A percentile compares a stretch with the other conserved stretches of the same genome.
phyloP scores from a whole-genome alignment of 2,888 invertebrate genomes.

The Tricholauxania praeusta region DNA sequence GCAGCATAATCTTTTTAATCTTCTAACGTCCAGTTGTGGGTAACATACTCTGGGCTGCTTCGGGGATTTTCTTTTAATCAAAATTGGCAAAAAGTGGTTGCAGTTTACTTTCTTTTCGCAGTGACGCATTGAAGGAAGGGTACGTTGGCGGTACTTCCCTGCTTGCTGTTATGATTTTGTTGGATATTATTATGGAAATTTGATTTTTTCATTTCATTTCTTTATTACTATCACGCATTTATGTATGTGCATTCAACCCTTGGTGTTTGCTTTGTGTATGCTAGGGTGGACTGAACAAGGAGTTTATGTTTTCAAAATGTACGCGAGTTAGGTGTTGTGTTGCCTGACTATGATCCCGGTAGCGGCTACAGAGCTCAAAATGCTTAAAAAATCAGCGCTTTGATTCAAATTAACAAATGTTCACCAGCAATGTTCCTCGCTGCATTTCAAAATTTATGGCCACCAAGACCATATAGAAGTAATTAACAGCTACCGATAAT shows the following conservation, averaged over 20 bases:
- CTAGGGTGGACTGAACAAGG: too few relatives aligned
- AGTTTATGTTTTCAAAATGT: too few relatives aligned
- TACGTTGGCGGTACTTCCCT: neutral
- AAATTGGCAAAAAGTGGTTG: constrained; percentile 25
- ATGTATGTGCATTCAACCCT: constrained; percentile 8
- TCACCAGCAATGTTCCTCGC: too few relatives aligned
- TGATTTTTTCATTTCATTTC: constrained; percentile 23
- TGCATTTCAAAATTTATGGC: too few relatives aligned
- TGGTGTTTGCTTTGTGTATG: too few relatives aligned
- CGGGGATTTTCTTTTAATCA: constrained; percentile 8
- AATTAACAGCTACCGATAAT: too few relatives aligned
- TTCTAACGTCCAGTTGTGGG: constrained; percentile 26
- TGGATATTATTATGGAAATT: constrained; percentile 36
- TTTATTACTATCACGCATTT: constrained; percentile 36
- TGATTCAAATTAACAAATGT: too few relatives aligned
- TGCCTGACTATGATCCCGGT: too few relatives aligned
- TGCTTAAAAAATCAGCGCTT: too few relatives aligned
- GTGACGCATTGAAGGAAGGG: constrained; percentile 23
- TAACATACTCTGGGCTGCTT: constrained; percentile 29
- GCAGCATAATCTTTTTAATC: constrained; percentile 39
- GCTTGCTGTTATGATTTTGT: constrained; percentile 2
- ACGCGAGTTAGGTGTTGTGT: too few relatives aligned
- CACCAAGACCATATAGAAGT: too few relatives aligned
- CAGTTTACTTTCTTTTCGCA: constrained; percentile 24
- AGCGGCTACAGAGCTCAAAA: too few relatives aligned